A percentile compares a stretch with the other conserved stretches of the same genome.
Conservation (phyloP, 2,797 vertebrate genomes). For the Tauraco hartlaubi region DNA sequence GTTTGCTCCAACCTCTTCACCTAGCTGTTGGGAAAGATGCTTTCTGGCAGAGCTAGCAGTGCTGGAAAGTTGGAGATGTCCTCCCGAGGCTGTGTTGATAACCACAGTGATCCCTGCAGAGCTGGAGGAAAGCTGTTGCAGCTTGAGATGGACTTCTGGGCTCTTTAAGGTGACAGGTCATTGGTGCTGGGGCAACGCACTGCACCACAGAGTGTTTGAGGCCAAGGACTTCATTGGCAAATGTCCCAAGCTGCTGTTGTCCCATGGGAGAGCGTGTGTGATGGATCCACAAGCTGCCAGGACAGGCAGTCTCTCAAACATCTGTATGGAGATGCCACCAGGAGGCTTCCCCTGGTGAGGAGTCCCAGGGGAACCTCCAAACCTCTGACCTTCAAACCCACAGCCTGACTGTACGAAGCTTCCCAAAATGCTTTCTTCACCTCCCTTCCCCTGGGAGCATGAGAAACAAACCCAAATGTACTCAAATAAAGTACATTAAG, state of each 20-base stretch:
- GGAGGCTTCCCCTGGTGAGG: neutral
- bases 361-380: neutral
- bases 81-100: neutral
- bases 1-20: neutral
- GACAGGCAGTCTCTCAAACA: neutral
- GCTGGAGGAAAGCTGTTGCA: neutral
- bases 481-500: neutral
- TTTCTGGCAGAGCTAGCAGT: neutral
- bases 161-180: neutral
- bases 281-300: neutral
- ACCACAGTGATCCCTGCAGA: neutral
- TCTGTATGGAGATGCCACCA: neutral
- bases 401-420: neutral
- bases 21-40: neutral
- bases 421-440: neutral
- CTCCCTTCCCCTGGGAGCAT: neutral
- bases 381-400: neutral
- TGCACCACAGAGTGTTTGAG: fast-evolving
- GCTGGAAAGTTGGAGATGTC: neutral
- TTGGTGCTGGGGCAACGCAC: neutral
- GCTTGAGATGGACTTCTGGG: too few relatives aligned
- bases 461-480: neutral
- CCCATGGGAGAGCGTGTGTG: too few relatives aligned
- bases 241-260: neutral
- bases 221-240: neutral